Conservation (phyloP, 2,113 vertebrate species). For the Terrapene triunguis region DNA sequence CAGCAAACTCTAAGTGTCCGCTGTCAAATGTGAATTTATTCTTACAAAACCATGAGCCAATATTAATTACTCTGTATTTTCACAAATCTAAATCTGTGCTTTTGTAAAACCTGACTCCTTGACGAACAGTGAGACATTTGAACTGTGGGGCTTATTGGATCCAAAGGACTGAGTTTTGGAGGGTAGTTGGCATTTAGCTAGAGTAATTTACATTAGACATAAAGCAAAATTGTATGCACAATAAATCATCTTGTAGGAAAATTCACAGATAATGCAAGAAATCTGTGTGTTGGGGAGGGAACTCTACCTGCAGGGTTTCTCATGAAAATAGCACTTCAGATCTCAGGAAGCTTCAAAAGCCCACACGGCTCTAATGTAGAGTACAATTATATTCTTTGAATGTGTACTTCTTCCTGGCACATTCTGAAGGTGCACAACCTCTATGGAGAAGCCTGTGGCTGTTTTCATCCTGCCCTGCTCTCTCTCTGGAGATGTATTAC, state of each 20-base stretch:
- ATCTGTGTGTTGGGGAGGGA: neutral
- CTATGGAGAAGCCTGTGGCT: neutral
- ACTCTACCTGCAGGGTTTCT: neutral
- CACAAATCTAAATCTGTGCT: neutral
- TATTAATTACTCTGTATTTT: neutral
- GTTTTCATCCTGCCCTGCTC: neutral
- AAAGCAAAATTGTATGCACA: conserved; percentile 21
- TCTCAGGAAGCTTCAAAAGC: conserved; percentile 18
- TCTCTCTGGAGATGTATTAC: neutral
- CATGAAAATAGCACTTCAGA: neutral
- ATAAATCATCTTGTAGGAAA: conserved; percentile 5
- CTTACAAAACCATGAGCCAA: neutral
- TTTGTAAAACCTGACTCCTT: neutral
- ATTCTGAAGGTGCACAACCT: neutral
- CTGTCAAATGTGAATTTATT: neutral
- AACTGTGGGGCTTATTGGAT: neutral
- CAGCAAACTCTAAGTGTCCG: neutral
- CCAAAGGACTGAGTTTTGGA: neutral
- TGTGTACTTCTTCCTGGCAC: neutral
- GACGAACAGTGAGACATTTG: neutral
- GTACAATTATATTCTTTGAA: neutral
- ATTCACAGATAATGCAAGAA: neutral
- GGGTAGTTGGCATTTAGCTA: neutral
- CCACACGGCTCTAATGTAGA: neutral
- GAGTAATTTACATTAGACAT: neutral